Base-by-base conservation (phyloP, 2,797 vertebrate species). In the Leontopithecus rosalia region DNA sequence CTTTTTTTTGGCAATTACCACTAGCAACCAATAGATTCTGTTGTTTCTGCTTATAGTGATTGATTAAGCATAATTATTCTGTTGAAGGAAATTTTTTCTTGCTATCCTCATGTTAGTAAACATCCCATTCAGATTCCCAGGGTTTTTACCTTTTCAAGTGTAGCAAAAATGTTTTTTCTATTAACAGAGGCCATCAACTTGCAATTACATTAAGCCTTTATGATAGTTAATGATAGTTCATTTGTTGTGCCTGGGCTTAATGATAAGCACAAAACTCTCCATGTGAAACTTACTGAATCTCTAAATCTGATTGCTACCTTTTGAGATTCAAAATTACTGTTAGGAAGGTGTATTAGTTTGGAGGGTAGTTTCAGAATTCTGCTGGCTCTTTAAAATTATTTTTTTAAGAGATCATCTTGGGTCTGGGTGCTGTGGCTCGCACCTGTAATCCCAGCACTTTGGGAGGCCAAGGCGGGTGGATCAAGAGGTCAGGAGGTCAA, bases 121-220 rank as follows among this genome's bases (percentile, higher is more conserved):
- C 46, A 43, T 73, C 58, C 64, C 7, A 0, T 64, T 96, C 72
- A n/a, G 0, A 81, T 81, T 76, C 46, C 72, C 80, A 14, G 30
- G 39, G 33, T 76, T 91, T 96, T 93, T 81, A 72, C 72, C 52
- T 88, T 96, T 90, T 86, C 39, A 83, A 36, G 26, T 72, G 30
- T 72, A 50, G n/a, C 41, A 33, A 36, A 77, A 73, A 72, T n/a
- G 4, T 92, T 79, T 88, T 89, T 94, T 94, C 91, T 82, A 0
- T 41, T 84, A 92, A 77, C 91, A 70, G 75, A 88, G 50, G 79
- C 87, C 80, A 91, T 77, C 88, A 96, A 11, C 76, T 80, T 79
- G 57, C 73, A 92, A 64, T 96, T 94, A 15, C 48, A 58, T 76
- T 83, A 88, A 94, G 84, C 70, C 67, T 96, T 92, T 58, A 20